Percentiles rank a stretch among this genome's conserved stretches.
Conservation (phyloP, 2,888 invertebrate genomes). For the Rotaria sp. region DNA sequence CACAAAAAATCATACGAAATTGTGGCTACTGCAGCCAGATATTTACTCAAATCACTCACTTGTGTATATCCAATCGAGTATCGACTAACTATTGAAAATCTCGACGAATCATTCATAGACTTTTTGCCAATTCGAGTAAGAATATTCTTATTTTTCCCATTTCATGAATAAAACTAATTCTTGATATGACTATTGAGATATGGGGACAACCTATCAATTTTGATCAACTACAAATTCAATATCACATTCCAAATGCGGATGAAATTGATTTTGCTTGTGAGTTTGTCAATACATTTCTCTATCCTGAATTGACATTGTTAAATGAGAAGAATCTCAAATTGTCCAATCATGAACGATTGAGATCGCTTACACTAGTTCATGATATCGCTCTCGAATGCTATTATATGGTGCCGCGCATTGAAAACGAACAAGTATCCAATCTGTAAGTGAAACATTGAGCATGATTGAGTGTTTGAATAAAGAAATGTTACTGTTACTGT, state of each 20-base stretch:
- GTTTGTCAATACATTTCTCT: conserved; percentile 3
- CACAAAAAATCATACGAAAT: conserved; percentile 28
- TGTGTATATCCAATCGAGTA: conserved; percentile 32
- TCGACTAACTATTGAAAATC: conserved; percentile 6
- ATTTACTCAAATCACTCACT: conserved; percentile 32
- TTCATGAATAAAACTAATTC: too few relatives aligned
- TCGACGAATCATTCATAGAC: conserved; percentile 23
- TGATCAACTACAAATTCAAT: conserved; percentile 27
- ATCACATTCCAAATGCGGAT: conserved; percentile 32
- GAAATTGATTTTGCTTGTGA: conserved; percentile 32
- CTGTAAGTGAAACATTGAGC: neutral
- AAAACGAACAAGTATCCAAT: neutral
- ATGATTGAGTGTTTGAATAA: too few relatives aligned
- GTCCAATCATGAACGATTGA: neutral
- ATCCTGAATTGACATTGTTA: conserved; percentile 30
- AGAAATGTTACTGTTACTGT: too few relatives aligned
- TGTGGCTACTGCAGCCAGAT: conserved; percentile 1
- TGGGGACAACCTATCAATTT: conserved; percentile 27
- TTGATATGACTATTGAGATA: neutral
- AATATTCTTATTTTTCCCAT: too few relatives aligned
- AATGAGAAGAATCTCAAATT: neutral
- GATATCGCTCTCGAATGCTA: neutral
- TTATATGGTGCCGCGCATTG: neutral
- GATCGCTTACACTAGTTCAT: neutral
- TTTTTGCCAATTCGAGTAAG: conserved; percentile 35